phyloP scores from a whole-genome alignment of 2,113 vertebrate genomes.

The Balaenoptera acutorostrata region DNA sequence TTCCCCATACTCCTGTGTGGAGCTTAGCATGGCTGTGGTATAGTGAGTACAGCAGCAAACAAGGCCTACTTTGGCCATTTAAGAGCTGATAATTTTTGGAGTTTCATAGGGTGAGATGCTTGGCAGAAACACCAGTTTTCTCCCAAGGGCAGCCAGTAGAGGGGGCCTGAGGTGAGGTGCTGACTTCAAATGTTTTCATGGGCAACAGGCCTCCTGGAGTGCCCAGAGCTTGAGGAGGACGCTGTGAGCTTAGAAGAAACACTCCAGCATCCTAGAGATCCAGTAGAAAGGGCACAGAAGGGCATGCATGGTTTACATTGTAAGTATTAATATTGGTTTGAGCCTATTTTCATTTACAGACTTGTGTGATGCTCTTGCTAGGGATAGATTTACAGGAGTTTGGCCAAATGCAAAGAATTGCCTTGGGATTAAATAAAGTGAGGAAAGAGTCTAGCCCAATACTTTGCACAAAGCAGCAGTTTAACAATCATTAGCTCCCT shows the following conservation, averaged over 20 bases:
- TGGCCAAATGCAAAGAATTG: not conserved
- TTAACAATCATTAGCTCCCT: not conserved
- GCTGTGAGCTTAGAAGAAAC: not conserved
- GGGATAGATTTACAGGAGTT: not conserved
- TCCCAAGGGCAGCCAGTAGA: not conserved
- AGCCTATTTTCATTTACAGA: not conserved
- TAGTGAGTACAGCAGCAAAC: not conserved
- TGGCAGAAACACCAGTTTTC: not conserved
- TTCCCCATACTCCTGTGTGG: not conserved
- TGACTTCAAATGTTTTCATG: not conserved
- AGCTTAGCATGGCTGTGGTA: not conserved
- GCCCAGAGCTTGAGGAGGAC: not conserved
- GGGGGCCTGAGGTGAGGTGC: not conserved
- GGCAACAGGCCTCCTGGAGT: not conserved
- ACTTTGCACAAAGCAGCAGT: not conserved
- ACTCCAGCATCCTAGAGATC: not conserved
- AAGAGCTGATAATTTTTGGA: not conserved
- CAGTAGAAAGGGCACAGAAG: accelerated
- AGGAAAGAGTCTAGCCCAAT: not conserved
- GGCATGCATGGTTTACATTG: not conserved
- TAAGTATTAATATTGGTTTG: not conserved
- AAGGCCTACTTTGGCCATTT: not conserved
- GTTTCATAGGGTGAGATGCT: not conserved
- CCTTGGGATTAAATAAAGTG: slow-evolving; percentile 4
- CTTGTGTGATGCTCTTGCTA: not conserved